phyloP scores from a whole-genome alignment of 2,113 vertebrate species.

The Monopterus albus region DNA sequence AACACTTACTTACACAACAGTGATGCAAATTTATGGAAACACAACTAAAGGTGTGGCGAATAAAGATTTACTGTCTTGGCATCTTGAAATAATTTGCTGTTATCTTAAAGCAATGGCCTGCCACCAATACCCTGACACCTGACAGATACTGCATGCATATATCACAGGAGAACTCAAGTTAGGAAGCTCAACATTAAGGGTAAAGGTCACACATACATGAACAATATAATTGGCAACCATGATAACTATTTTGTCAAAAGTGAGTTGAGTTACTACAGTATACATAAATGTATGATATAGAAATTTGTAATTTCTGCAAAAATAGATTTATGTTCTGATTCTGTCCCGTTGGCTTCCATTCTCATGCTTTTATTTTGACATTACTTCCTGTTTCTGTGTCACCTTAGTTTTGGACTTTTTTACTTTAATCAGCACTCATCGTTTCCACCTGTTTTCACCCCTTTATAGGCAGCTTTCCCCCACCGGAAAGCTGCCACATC shows the following conservation, averaged over 20 bases:
- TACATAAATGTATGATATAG: too few species aligned
- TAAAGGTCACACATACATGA: background rate
- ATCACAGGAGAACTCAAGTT: background rate
- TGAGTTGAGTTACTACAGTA: background rate
- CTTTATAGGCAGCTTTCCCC: too few species aligned
- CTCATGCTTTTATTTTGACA: too few species aligned
- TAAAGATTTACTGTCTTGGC: constrained; percentile 51
- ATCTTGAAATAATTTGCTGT: constrained; percentile 51
- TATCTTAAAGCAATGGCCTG: constrained; percentile 47
- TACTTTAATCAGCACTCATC: too few species aligned
- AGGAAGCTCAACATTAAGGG: background rate
- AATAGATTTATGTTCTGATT: too few species aligned
- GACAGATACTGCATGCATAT: background rate
- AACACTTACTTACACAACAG: constrained; percentile 49
- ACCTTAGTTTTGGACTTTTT: too few species aligned
- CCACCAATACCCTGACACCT: constrained; percentile 25
- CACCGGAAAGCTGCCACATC: too few species aligned
- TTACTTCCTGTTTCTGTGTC: too few species aligned
- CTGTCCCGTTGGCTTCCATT: too few species aligned
- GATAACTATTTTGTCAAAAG: background rate
- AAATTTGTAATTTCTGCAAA: too few species aligned
- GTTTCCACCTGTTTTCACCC: too few species aligned
- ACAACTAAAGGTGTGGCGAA: constrained; percentile 19
- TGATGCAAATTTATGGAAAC: constrained; percentile 72
- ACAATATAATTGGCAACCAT: background rate